A percentile compares a stretch with the other conserved stretches of the same genome.
Conservation (phyloP, 2,888 invertebrate species). For the Tortricodes alternella region DNA sequence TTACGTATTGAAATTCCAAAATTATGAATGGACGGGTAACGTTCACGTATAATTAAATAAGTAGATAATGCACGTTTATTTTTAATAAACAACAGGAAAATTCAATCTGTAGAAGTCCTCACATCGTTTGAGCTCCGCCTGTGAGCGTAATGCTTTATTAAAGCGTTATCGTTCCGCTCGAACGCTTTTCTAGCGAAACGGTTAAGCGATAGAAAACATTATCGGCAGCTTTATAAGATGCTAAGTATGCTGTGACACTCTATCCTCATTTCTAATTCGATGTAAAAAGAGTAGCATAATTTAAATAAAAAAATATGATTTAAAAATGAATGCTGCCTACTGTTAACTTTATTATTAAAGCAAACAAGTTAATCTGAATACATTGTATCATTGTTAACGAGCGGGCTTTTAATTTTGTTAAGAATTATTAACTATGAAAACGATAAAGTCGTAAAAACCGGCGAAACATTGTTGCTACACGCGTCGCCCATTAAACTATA, state of each 20-base stretch:
- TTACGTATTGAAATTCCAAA: background rate
- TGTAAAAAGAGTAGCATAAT: too few species aligned
- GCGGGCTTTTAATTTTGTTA: background rate
- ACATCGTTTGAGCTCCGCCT: background rate
- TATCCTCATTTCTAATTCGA: too few species aligned
- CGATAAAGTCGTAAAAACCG: background rate
- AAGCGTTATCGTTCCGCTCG: conserved; percentile 1
- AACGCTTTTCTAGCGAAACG: background rate
- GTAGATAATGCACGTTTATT: conserved; percentile 13
- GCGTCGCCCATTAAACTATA: conserved; percentile 4
- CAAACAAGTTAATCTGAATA: too few species aligned
- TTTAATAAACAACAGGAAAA: conserved; percentile 14
- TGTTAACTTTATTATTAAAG: too few species aligned
- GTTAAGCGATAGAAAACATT: too few species aligned
- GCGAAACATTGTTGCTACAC: conserved; percentile 1
- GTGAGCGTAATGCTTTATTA: conserved; percentile 7
- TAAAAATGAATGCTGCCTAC: too few species aligned
- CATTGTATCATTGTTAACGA: background rate
- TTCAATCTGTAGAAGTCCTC: background rate
- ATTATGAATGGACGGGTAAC: background rate
- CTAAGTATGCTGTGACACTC: too few species aligned
- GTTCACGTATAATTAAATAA: background rate
- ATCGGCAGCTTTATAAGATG: background rate
- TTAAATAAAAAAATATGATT: too few species aligned
- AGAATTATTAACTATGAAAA: background rate